phyloP scores from a whole-genome alignment of 2,797 vertebrate genomes.

The Dendrocincla fuliginosa region DNA sequence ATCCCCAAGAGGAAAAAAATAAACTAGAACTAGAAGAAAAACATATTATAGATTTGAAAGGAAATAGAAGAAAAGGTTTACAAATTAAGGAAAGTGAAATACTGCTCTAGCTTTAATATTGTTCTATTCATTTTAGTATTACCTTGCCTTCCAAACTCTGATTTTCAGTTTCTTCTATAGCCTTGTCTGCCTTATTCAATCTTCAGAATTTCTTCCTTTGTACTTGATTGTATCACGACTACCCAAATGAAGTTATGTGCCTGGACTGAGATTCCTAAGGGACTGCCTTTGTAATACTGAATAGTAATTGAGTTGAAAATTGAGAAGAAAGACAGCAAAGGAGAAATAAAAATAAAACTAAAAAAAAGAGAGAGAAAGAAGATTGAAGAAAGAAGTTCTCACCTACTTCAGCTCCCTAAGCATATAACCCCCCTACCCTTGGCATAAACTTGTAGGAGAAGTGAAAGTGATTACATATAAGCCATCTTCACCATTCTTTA shows the following conservation, averaged over 20 bases:
- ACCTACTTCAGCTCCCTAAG: neutral
- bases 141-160: neutral
- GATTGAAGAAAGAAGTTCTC: neutral
- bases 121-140: neutral
- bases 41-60: neutral
- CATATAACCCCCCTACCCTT: no score
- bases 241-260: neutral
- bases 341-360: neutral
- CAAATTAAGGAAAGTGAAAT: neutral
- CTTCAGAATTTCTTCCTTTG: neutral
- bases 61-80: neutral
- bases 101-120: neutral
- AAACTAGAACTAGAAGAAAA: neutral
- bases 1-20: neutral
- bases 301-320: neutral
- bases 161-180: neutral
- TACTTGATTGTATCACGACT: neutral
- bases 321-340: neutral
- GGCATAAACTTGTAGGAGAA: neutral
- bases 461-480: neutral
- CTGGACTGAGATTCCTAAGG: neutral
- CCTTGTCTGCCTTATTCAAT: neutral
- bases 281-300: neutral
- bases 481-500: neutral
- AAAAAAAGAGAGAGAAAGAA: neutral